Conservation (phyloP, 2,113 vertebrate species). For the Pterocles orientalis region DNA sequence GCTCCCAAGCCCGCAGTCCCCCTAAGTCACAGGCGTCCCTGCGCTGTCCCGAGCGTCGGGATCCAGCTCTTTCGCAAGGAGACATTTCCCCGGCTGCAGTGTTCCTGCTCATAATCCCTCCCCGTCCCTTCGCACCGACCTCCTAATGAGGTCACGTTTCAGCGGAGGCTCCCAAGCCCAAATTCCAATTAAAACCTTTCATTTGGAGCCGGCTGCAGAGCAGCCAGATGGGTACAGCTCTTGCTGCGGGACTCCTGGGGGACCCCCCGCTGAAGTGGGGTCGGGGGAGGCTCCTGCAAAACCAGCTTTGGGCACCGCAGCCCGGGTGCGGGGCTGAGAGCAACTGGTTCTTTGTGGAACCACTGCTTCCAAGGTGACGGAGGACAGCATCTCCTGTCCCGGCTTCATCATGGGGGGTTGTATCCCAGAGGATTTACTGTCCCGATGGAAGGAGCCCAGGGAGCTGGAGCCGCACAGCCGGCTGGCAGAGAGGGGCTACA, state of each 20-base stretch:
- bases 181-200: constrained; percentile 35
- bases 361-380: background rate
- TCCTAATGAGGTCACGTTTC: constrained; percentile 2
- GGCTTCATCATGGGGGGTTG: background rate
- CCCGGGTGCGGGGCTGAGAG: background rate
- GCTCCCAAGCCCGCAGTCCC: rapidly evolving
- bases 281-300: background rate
- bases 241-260: background rate
- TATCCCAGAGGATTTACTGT: background rate
- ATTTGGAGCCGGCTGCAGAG: rapidly evolving
- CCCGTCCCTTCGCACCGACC: rapidly evolving
- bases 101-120: background rate
- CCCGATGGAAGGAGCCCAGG: background rate
- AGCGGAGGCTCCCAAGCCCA: background rate
- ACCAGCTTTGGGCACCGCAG: background rate
- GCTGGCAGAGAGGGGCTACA: background rate
- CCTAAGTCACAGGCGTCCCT: rapidly evolving
- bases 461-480: background rate
- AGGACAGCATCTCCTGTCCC: background rate
- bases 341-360: background rate
- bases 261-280: rapidly evolving
- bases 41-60: rapidly evolving
- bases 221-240: constrained; percentile 12
- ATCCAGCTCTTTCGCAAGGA: background rate
- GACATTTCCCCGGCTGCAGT: rapidly evolving